Base-by-base conservation (phyloP, 1,140 invertebrate genomes). In the Meloidogyne exigua region DNA sequence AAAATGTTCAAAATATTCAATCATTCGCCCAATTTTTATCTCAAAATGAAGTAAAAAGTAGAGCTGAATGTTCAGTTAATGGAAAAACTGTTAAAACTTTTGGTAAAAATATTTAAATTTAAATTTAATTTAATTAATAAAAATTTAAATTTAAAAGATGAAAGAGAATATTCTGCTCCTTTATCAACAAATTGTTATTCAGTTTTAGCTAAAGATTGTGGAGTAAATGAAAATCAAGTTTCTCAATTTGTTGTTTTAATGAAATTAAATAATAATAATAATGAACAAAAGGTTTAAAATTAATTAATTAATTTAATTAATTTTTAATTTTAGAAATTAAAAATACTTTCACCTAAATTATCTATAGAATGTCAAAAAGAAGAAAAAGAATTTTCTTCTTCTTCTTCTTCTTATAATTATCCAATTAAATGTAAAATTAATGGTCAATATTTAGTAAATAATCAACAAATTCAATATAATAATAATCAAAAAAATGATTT, bases 141-240 rank as follows among this genome's bases (percentile, higher is more conserved):
- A 32, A 11, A 18, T n/a, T 28, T 28, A 3, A 23, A 28, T 28
- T 32, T 25, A 23, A 36, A 21, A 63, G 75, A 77, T 44, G 64
- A 75, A 44, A 26, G 76, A 18, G 75, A 49, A 44, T 77, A 26
- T 65, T n/a, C 15, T 26, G 13, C 76, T 12, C 76, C 76, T 72
- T 57, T 77, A 13, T 69, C 36, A 26, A 21, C 26, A 39, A 79
- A 62, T 18, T 81, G 79, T 42, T 79, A 76, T 21, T 72, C 75
- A 68, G 79, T 81, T 32, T 36, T 81, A 21, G 79, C 79, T 66
- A 81, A 81, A 57, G 80, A 81, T 44, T 81, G 79, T 57, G 44
- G 49, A 21, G 32, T 15, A 25, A 62, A 63, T 15, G 69, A 75
- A 32, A 28, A 80, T 69, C 18, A n/a, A 57, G 49, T 57, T 57